Evolutionary conservation across 1,140 invertebrate species (phyloP).

Genomic region (Philopotamus ludificatus): DNA sequence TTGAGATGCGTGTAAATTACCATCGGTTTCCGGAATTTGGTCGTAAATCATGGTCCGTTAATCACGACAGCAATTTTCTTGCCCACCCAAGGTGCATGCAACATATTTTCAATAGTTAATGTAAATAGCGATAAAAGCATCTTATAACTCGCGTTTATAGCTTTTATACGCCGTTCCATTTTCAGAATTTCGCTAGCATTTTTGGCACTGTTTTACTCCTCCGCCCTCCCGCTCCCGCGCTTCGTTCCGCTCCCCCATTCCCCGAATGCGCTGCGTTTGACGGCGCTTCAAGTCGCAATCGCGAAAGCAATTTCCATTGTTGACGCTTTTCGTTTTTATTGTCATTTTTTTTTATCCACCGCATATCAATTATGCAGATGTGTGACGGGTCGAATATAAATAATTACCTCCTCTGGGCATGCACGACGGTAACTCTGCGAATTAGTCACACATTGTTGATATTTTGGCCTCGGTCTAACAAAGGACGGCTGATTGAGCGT

Average conservation of each 20-base stretch:
- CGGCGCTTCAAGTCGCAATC: slow-evolving; percentile 24
- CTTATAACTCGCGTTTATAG: no score
- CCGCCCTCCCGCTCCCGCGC: background rate
- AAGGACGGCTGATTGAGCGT: background rate
- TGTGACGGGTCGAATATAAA: background rate
- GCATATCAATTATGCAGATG: background rate
- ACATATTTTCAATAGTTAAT: no score
- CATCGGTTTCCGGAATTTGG: no score
- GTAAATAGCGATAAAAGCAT: no score
- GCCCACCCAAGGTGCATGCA: no score
- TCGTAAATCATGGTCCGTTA: no score
- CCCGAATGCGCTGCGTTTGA: slow-evolving; percentile 11
- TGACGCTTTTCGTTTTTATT: background rate
- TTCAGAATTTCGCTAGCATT: no score
- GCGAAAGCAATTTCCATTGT: slow-evolving; percentile 30
- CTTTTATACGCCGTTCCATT: no score
- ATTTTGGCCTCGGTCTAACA: background rate
- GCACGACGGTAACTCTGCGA: background rate
- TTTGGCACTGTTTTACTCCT: no score
- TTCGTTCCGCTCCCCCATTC: background rate
- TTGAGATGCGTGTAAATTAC: no score
- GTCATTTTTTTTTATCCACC: background rate
- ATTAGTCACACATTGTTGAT: background rate
- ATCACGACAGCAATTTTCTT: no score
- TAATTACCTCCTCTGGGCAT: background rate